These are phyloP conservation scores for Poecile atricapillus DNA, from an alignment of 2,113 vertebrate species.

Conservation along the genomic window DNA sequence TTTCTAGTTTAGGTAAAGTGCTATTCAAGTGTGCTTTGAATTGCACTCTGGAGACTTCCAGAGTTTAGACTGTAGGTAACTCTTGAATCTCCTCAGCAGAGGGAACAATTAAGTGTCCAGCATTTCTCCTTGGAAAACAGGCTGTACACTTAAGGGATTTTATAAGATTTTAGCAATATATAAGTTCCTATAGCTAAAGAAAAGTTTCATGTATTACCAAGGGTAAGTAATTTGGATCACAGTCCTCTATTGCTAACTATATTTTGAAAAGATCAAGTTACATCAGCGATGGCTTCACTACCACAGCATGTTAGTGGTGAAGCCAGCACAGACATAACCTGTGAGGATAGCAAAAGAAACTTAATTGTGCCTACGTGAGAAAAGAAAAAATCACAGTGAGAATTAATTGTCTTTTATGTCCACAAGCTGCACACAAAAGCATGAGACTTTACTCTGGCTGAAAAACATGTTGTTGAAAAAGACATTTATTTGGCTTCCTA, in stretches of 20 bases:
- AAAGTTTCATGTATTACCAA: neutral
- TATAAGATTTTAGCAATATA: neutral
- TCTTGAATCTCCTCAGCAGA: neutral
- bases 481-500: neutral
- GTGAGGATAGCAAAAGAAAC: neutral
- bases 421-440: neutral
- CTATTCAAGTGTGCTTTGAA: neutral
- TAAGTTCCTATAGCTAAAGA: neutral
- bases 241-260: neutral
- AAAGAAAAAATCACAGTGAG: neutral
- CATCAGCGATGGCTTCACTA: neutral
- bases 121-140: neutral
- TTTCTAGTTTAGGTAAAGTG: neutral
- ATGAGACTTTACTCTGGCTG: neutral
- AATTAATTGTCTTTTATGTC: neutral
- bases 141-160: neutral
- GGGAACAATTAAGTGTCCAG: neutral
- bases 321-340: neutral
- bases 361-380: neutral
- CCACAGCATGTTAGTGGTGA: neutral
- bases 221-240: neutral
- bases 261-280: neutral
- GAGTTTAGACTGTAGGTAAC: neutral
- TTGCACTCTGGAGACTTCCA: neutral
- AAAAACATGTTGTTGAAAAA: neutral